Conservation (phyloP, 2,888 invertebrate genomes). For the Andrena praecox region DNA sequence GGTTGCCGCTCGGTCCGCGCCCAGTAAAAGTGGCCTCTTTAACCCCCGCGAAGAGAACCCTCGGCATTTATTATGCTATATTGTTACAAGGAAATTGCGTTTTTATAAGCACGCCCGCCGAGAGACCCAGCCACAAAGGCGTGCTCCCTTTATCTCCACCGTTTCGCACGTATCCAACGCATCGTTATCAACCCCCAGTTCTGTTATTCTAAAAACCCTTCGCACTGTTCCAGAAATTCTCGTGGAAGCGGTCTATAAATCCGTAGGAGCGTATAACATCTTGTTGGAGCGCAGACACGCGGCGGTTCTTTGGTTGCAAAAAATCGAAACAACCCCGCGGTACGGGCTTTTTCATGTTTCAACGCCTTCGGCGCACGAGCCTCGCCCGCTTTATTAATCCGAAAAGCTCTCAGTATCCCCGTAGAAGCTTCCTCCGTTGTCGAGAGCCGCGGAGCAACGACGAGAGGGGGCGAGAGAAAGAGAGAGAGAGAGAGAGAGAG, state of each 20-base stretch:
- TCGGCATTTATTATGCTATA: conserved; percentile 83
- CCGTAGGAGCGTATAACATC: conserved; percentile 18
- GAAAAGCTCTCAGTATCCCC: conserved; percentile 62
- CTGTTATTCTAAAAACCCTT: background rate
- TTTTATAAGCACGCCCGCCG: conserved; percentile 77
- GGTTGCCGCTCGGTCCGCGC: conserved; percentile 75
- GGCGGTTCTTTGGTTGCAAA: conserved; percentile 25
- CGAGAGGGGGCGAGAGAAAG: background rate
- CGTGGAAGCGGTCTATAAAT: background rate
- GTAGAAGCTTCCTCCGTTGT: conserved; percentile 49
- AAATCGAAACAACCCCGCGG: conserved; percentile 56
- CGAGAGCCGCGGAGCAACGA: conserved; percentile 28
- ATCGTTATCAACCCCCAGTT: conserved; percentile 14
- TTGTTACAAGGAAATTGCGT: conserved; percentile 84
- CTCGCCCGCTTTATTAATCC: conserved; percentile 64
- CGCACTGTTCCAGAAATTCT: conserved; percentile 4
- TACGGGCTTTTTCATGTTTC: conserved; percentile 57
- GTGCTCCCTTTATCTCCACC: conserved; percentile 44
- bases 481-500: background rate
- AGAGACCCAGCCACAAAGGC: conserved; percentile 52
- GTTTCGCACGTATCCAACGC: conserved; percentile 24
- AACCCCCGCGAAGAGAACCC: conserved; percentile 73
- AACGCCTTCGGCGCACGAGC: conserved; percentile 57
- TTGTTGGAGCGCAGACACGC: conserved; percentile 26
- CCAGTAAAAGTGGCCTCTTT: conserved; percentile 76